phyloP scores from a whole-genome alignment of 2,797 vertebrate species.

The Antennarius maculatus region DNA sequence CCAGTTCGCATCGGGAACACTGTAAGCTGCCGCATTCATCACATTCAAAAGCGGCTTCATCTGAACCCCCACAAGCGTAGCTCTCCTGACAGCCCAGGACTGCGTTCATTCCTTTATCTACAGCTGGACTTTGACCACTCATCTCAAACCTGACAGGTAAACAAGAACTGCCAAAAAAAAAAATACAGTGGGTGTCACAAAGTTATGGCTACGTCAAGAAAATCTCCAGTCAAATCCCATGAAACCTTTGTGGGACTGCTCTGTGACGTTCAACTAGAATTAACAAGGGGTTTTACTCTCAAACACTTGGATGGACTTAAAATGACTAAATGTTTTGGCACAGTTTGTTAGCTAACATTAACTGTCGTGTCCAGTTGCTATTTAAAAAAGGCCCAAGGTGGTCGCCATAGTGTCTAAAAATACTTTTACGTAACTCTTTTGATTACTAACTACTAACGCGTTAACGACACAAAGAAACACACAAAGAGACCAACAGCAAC shows the following conservation, averaged over 20 bases:
- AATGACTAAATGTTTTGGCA: slow-evolving; percentile 28
- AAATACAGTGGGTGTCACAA: slow-evolving; percentile 12
- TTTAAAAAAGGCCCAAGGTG: neutral
- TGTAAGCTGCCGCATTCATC: slow-evolving; percentile 96
- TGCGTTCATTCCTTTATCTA: slow-evolving; percentile 85
- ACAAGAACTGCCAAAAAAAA: neutral
- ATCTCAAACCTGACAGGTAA: slow-evolving; percentile 68
- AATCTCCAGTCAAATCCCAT: slow-evolving; percentile 12
- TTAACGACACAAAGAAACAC: slow-evolving; percentile 34
- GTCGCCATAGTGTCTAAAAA: neutral
- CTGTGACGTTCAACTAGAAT: neutral
- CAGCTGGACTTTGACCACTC: slow-evolving; percentile 85
- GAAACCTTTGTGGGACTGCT: neutral
- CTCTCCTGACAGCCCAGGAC: slow-evolving; percentile 93
- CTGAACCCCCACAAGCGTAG: slow-evolving; percentile 94
- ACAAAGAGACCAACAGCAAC: slow-evolving; percentile 50
- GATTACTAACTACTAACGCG: neutral
- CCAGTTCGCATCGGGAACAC: slow-evolving; percentile 91
- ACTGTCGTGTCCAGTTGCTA: slow-evolving; percentile 26
- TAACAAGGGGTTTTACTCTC: neutral
- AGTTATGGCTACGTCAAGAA: neutral
- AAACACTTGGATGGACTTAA: slow-evolving; percentile 14
- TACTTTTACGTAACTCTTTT: neutral
- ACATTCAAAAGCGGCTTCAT: slow-evolving; percentile 93
- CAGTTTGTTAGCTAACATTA: slow-evolving; percentile 45